Base-by-base conservation (phyloP, 2,113 vertebrate species). In the Grus americana region DNA sequence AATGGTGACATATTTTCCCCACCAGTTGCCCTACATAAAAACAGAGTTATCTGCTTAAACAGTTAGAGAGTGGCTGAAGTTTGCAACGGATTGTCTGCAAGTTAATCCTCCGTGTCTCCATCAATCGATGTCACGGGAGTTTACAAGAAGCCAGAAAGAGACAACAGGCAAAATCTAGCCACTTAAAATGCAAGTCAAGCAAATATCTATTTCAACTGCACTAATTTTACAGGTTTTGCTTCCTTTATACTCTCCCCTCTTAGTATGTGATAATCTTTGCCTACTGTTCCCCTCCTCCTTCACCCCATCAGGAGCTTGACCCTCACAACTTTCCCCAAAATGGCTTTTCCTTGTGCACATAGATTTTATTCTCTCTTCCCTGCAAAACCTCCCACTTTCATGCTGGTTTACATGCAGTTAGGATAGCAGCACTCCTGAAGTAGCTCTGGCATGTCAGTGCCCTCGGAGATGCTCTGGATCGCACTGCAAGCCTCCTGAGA, bases 41-140 rank as follows among this genome's bases (percentile, higher is more conserved):
- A 1, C 47, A 71, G 78, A 91, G 66, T 97, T 96, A 96, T 95
- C 95, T 95, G 46, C 80, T 88, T 92, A 93, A 95, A 85, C 3
- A 3, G 46, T 76, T 87, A 75, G 19, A 38, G 70, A 66, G 71
- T 49, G 42, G 36, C 62, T 87, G 94, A 85, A 91, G 84, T 89
- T 91, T 87, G 86, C 62, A 70, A 17, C 0, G 21, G 26, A 44
- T 46, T 93, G 92, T 95, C 94, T 93, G 86, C 55, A 55, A 78
- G 74, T 93, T 96, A 97, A 96, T 97, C 95, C 94, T 91, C 63
- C 73, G 42, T 15, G 81, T 95, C 95, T 94, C 92, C 58, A 47
- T 76, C 50, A 11, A 18, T 71, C 0, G 12, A 26, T 93, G 74
- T 88, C 71, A 74, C 0, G 1, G 63, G 47, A 88, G 59, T 95